Conservation (phyloP, 2,888 invertebrate species). For the Anticlea derivata region DNA sequence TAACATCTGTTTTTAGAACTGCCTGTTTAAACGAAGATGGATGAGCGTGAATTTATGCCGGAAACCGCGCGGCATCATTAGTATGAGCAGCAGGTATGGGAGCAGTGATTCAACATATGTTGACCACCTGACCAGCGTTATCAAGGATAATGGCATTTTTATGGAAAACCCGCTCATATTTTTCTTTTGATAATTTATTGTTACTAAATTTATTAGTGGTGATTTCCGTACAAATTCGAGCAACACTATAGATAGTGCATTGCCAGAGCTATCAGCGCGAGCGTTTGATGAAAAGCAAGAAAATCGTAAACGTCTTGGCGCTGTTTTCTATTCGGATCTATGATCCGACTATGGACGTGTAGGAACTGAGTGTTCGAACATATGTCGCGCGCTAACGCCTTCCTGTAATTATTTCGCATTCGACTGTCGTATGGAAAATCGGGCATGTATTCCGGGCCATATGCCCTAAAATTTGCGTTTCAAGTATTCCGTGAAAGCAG, state of each 20-base stretch:
- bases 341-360: too few species aligned
- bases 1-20: constrained; percentile 1
- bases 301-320: too few species aligned
- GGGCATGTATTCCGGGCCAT: too few species aligned
- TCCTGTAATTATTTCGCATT: too few species aligned
- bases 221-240: too few species aligned
- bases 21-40: constrained; percentile 1
- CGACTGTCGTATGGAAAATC: too few species aligned
- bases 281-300: too few species aligned
- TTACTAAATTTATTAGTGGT: background rate
- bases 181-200: constrained; percentile 15
- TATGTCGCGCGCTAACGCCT: too few species aligned
- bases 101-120: constrained; percentile 16
- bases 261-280: too few species aligned
- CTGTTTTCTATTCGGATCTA: too few species aligned
- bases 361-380: too few species aligned
- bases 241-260: too few species aligned
- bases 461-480: constrained; percentile 39
- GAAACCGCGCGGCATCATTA: constrained; percentile 61
- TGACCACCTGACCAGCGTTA: constrained; percentile 23
- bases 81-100: constrained; percentile 49
- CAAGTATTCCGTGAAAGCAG: constrained; percentile 50
- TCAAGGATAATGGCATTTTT: constrained; percentile 31
- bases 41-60: constrained; percentile 53
- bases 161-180: constrained; percentile 21